Base-by-base conservation (phyloP, 1,140 invertebrate species). In the Dendrolimus punctatus region DNA sequence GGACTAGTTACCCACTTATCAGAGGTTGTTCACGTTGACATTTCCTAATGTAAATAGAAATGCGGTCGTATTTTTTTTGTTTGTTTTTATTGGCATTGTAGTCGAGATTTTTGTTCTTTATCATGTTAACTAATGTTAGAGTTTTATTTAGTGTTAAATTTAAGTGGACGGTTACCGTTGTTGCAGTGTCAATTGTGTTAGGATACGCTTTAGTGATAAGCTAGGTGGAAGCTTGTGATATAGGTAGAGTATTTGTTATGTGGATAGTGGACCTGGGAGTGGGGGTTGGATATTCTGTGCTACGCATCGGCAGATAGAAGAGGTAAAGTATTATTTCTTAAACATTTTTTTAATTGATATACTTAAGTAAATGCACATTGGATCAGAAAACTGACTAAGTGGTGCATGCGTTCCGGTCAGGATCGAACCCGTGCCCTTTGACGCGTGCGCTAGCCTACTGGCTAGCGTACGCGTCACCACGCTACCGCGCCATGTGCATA, bases 201-300 rank as follows among this genome's bases (percentile, higher is more conserved):
- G 65, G 60, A 58, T 77, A 68, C 70, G 69, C 66, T 69, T 72
- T 81, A 85, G 77, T 81, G 64, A 62, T 80, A 75, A 77, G 81
- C 74, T 81, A 80, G 76, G 76, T 79, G 73, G 73, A 74, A 80
- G 80, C 80, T 83, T 81, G 81, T 85, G 77, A 83, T 81, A 81
- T 78, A 76, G 72, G 62, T 79, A 77, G 71, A 62, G 52, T 67
- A 37, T 55, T 58, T 46, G 51, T 53, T 51, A 46, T 56, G 44
- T 37, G 54, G 45, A 59, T 51, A 46, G 53, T 46, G 58, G 54
- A 53, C 47, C 54, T 46, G 41, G 51, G 51, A 51, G 58, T 72
- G 71, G 62, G 57, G 63, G 53, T 51, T 45, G 54, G 59, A 40
- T 43, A 57, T 53, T 45, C 6, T 44, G 37, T 51, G 50, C 42